Evolutionary conservation across 2,113 vertebrate species (phyloP).

Genomic region (Onychostoma macrolepis): DNA sequence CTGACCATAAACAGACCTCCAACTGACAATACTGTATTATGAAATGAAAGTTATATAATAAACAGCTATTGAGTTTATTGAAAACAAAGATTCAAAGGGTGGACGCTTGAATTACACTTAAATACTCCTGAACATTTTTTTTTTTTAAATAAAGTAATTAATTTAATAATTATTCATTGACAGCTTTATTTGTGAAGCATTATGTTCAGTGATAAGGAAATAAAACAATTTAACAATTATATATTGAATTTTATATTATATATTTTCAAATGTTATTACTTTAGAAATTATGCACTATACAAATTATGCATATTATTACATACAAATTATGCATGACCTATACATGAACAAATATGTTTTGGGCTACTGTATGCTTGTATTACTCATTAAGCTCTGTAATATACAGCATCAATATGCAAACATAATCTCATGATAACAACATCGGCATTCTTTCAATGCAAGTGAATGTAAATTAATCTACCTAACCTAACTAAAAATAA

Average conservation of each 20-base stretch:
- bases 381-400: neutral
- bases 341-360: neutral
- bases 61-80: neutral
- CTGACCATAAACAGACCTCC: neutral
- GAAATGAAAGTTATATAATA: neutral
- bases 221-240: too few relatives aligned
- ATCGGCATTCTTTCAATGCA: neutral
- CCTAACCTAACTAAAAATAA: neutral
- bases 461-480: neutral
- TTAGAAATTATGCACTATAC: neutral
- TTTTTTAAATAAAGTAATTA: neutral
- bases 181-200: neutral
- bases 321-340: neutral
- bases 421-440: neutral
- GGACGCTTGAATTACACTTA: neutral
- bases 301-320: neutral
- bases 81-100: neutral
- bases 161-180: neutral
- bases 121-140: neutral
- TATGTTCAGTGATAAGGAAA: neutral
- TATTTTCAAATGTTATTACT: neutral
- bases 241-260: too few relatives aligned
- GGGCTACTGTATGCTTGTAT: neutral
- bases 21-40: neutral
- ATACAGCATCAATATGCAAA: neutral